A percentile compares a stretch with the other conserved stretches of the same genome.
phyloP scores from a whole-genome alignment of 2,113 vertebrate species.

The Solea senegalensis region DNA sequence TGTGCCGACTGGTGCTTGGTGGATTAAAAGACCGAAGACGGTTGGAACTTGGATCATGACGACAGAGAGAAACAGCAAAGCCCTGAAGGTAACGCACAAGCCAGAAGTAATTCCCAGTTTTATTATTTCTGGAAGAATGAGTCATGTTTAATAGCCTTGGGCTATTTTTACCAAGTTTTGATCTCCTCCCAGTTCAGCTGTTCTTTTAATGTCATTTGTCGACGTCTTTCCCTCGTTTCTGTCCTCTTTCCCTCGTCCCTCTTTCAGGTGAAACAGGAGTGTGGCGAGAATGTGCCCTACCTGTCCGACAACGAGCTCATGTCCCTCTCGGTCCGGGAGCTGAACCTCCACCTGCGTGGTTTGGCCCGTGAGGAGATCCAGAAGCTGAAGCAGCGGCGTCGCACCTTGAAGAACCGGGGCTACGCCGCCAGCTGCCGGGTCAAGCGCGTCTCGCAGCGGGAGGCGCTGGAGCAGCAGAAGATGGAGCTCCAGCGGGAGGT shows the following conservation, averaged over 20 bases:
- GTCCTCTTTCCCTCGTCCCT: neutral
- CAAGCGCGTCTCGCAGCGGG: conserved; percentile 96
- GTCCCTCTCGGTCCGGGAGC: conserved; percentile 95
- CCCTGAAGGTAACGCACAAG: conserved; percentile 90
- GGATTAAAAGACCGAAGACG: conserved; percentile 75
- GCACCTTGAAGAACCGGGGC: conserved; percentile 96
- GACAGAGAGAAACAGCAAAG: conserved; percentile 97
- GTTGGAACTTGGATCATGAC: conserved; percentile 84
- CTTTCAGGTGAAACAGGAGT: conserved; percentile 96
- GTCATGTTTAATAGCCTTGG: conserved; percentile 3
- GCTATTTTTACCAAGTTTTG: conserved; percentile 10
- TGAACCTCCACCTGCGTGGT: conserved; percentile 97
- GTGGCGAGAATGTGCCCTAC: conserved; percentile 96
- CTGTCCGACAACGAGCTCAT: conserved; percentile 97
- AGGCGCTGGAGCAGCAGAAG: conserved; percentile 98
- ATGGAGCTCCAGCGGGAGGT: conserved; percentile 96
- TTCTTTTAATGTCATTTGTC: neutral
- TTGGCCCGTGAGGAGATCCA: conserved; percentile 96
- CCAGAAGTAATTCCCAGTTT: neutral
- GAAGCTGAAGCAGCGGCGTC: conserved; percentile 96
- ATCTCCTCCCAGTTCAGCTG: neutral
- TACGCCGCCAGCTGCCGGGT: conserved; percentile 97
- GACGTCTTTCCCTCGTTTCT: neutral
- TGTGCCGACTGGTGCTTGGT: conserved; percentile 73
- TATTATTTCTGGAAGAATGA: conserved; percentile 12